Percentiles rank a stretch among this genome's conserved stretches.
phyloP scores from a whole-genome alignment of 1,140 invertebrate species.

The Meloidogyne exigua region DNA sequence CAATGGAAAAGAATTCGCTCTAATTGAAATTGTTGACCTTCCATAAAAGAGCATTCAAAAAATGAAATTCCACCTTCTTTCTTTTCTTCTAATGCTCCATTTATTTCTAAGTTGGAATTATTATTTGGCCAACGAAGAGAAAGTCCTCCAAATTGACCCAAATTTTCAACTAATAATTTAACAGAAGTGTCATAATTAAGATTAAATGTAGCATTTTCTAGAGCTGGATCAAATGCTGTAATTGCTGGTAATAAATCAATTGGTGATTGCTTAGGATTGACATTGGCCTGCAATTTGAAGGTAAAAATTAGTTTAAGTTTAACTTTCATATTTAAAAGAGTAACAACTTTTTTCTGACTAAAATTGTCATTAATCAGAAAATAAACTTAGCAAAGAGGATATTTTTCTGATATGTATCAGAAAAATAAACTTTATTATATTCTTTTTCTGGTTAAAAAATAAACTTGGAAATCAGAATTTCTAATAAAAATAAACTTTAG shows the following conservation, averaged over 20 bases:
- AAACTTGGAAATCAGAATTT: too few relatives aligned
- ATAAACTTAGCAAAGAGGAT: too few relatives aligned
- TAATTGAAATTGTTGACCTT: constrained; percentile 60
- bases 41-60: constrained; percentile 48
- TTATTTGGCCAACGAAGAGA: constrained; percentile 26
- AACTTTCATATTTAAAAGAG: too few relatives aligned
- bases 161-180: constrained; percentile 49
- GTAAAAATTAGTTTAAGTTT: too few relatives aligned
- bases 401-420: too few relatives aligned
- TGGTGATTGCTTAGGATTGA: constrained; percentile 60
- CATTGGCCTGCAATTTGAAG: constrained; percentile 46
- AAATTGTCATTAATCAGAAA: too few relatives aligned
- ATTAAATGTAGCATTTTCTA: constrained; percentile 57
- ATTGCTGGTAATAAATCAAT: constrained; percentile 58
- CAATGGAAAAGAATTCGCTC: constrained; percentile 31
- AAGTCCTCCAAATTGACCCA: constrained; percentile 35
- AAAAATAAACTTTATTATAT: background rate
- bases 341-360: too few relatives aligned
- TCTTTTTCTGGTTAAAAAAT: too few relatives aligned
- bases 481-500: too few relatives aligned
- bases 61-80: constrained; percentile 35
- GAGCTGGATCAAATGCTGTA: constrained; percentile 58
- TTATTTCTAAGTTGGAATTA: constrained; percentile 36
- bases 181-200: constrained; percentile 55
- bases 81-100: constrained; percentile 26